Evolutionary conservation across 1,140 invertebrate species (phyloP).

Genomic region (Drosophila sechellia): DNA sequence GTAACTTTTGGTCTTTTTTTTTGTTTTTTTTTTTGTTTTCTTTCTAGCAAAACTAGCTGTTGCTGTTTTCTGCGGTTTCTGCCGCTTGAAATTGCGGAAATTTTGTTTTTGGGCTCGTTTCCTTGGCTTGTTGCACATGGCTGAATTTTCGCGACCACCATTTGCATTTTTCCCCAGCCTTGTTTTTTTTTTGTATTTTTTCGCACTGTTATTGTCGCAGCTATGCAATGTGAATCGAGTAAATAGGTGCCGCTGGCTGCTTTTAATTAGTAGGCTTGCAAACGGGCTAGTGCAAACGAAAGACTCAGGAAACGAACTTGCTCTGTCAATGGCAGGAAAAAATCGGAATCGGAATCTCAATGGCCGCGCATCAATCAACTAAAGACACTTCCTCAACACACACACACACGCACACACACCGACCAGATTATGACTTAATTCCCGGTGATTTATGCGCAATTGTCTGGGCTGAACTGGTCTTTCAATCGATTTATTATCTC

Average conservation of each 20-base stretch:
- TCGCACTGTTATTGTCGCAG: constrained; percentile 50
- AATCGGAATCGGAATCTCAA: constrained; percentile 46
- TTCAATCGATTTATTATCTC: constrained; percentile 43
- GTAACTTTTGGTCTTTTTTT: constrained; percentile 62
- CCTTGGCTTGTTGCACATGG: constrained; percentile 68
- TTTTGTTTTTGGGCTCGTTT: constrained; percentile 53
- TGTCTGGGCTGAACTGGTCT: constrained; percentile 22
- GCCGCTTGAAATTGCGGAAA: constrained; percentile 75
- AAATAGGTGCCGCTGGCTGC: constrained; percentile 43
- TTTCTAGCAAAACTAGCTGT: constrained; percentile 42
- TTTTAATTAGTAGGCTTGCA: constrained; percentile 37
- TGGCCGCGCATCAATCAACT: constrained; percentile 61
- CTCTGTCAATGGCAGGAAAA: constrained; percentile 21
- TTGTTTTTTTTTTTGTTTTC: constrained; percentile 5
- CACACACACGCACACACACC: not conserved
- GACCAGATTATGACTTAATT: constrained; percentile 45
- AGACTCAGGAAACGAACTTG: constrained; percentile 78
- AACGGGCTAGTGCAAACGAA: constrained; percentile 31
- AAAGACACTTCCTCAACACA: constrained; percentile 56
- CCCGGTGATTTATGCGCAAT: constrained; percentile 29
- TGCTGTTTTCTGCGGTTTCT: constrained; percentile 53
- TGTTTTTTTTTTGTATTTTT: constrained; percentile 31
- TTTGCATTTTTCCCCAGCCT: constrained; percentile 63
- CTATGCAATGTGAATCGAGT: constrained; percentile 32
- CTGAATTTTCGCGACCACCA: constrained; percentile 65